Evolutionary conservation across 2,888 invertebrate genomes (phyloP), one percentile per base, ranked within the genome.

Genomic region (Chymomyza fuscimana): DNA sequence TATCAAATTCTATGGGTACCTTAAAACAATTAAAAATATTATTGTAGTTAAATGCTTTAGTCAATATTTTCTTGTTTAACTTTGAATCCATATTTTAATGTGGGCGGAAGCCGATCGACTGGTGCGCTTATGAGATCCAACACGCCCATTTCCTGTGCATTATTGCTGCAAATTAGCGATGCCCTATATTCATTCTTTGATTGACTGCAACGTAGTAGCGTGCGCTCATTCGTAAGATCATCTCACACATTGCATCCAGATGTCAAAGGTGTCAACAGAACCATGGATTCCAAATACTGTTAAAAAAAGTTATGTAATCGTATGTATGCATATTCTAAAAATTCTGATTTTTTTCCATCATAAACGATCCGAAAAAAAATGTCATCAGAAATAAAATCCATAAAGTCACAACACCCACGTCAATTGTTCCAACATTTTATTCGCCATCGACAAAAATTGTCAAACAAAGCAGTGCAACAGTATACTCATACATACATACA

Each of bases 91-190:
- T 36, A 9, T 7, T 36, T 36, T 56, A 22, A 56, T 19, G 22
- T 15, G 12, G 9, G 58, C 22, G 67, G 64, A 56, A 61, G 67
- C 40, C 63, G 29, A 50, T 71, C 70, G 32, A 32, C 87, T 74
- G 82, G 85, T 73, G 87, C 75, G 73, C 69, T 79, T 70, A 82
- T 80, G 75, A 70, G 79, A 70, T 54, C 16, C 62, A 65, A 36
- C 79, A 76, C 81, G 79, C 86, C 84, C 78, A 86, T 81, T 88
- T 84, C 86, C 84, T 79, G 75, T 46, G 10, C 46, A 60, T 60
- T 60, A 32, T n/a, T 25, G 60, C 9, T 59, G 59, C 51, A 1
- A 2, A 9, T 36, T 1, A 46, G 19, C 52, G 9, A 9, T 60
- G 60, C 12, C 12, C 6, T n/a, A 5, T 7, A 32, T 32, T 32